Conservation (phyloP, 2,888 invertebrate genomes). For the Unio delphinus region DNA sequence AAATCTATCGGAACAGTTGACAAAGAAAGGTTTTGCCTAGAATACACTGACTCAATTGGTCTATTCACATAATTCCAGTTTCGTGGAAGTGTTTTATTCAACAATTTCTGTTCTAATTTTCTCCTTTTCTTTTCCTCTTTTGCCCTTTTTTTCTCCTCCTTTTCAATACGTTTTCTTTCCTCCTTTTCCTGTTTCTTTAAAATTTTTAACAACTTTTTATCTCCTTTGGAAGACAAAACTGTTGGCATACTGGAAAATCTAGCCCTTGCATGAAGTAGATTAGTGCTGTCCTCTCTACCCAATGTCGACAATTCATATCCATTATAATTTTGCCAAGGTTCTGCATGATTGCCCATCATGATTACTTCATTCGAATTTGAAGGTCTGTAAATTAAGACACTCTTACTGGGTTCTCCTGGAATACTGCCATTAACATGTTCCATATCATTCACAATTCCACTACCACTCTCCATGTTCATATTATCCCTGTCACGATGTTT, state of each 20-base stretch:
- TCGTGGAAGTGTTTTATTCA: slow-evolving; percentile 47
- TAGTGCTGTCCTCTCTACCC: slow-evolving; percentile 32
- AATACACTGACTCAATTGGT: slow-evolving; percentile 47
- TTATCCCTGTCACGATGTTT: not conserved
- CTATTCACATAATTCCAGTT: slow-evolving; percentile 47
- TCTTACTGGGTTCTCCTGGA: slow-evolving; percentile 11
- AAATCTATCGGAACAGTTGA: slow-evolving; percentile 57
- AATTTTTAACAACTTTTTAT: slow-evolving; percentile 51
- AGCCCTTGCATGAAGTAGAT: slow-evolving; percentile 42
- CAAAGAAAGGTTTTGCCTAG: slow-evolving; percentile 42
- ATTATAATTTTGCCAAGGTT: slow-evolving; percentile 8
- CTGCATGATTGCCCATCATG: slow-evolving; percentile 36
- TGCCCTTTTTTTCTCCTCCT: slow-evolving; percentile 50
- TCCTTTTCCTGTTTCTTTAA: slow-evolving; percentile 56
- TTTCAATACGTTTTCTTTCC: slow-evolving; percentile 52
- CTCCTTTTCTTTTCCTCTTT: slow-evolving; percentile 56
- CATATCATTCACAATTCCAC: slow-evolving; percentile 10
- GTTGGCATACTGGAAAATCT: slow-evolving; percentile 61
- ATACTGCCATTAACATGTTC: slow-evolving; percentile 17
- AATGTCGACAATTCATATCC: slow-evolving; percentile 27
- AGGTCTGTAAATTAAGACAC: slow-evolving; percentile 36
- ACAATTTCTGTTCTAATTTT: slow-evolving; percentile 52
- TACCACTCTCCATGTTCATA: slow-evolving; percentile 1
- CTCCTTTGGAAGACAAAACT: slow-evolving; percentile 45
- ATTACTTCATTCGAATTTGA: slow-evolving; percentile 29